Evolutionary conservation across 2,113 vertebrate genomes (phyloP).

Genomic region (Oryzias curvinotus): DNA sequence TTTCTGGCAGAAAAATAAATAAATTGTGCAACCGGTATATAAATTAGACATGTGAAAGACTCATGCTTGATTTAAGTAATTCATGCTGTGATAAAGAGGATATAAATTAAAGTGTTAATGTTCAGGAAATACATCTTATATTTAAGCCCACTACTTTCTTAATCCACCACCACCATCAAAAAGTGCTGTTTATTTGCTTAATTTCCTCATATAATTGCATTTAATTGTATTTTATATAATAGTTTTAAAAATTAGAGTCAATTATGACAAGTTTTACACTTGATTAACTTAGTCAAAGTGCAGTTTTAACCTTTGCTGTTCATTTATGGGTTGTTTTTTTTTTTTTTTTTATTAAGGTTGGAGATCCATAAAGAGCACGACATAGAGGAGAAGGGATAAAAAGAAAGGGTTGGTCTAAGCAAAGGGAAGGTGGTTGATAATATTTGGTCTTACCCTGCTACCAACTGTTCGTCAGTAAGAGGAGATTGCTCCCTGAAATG

Average conservation of each 20-base stretch:
- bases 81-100: slow-evolving; percentile 65
- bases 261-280: slow-evolving; percentile 28
- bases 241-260: slow-evolving; percentile 3
- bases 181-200: slow-evolving; percentile 4
- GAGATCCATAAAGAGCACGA: slow-evolving; percentile 56
- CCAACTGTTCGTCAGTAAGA: slow-evolving; percentile 93
- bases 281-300: slow-evolving; percentile 29
- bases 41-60: slow-evolving; percentile 57
- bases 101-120: slow-evolving; percentile 44
- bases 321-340: slow-evolving; percentile 11
- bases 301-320: slow-evolving; percentile 37
- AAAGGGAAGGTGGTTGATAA: slow-evolving; percentile 80
- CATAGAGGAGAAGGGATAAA: slow-evolving; percentile 57
- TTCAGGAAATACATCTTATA: slow-evolving; percentile 19
- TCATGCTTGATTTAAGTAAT: slow-evolving; percentile 68
- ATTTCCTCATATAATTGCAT: slow-evolving; percentile 19
- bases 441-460: slow-evolving; percentile 90
- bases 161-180: slow-evolving; percentile 37
- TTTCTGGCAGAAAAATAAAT: slow-evolving; percentile 42
- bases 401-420: slow-evolving; percentile 79
- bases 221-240: slow-evolving; percentile 5
- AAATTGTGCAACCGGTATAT: slow-evolving; percentile 42
- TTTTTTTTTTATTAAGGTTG: slow-evolving; percentile 47
- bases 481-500: slow-evolving; percentile 93
- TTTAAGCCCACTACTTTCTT: slow-evolving; percentile 37